These are phyloP conservation scores for Diabrotica virgifera DNA, from an alignment of 1,140 invertebrate species.

Conservation along the genomic window DNA sequence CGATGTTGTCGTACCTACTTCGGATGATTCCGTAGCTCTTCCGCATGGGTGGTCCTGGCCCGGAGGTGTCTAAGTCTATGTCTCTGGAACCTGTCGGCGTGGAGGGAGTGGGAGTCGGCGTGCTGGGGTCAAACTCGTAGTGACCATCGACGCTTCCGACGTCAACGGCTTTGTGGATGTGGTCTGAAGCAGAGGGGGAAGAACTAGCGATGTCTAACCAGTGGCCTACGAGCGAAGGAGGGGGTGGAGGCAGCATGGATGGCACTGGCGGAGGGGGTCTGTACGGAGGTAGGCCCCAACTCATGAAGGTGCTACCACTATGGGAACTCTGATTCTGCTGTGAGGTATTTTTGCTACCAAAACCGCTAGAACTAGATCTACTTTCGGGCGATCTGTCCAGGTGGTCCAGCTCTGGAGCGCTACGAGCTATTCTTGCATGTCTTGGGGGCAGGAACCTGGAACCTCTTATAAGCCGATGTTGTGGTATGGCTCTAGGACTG, in stretches of 20 bases:
- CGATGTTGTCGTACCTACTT: conserved; percentile 75
- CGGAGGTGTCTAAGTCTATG: conserved; percentile 50
- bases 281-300: conserved; percentile 74
- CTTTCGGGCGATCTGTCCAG: conserved; percentile 81
- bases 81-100: conserved; percentile 64
- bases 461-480: conserved; percentile 50
- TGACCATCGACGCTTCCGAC: conserved; percentile 89
- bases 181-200: conserved; percentile 53
- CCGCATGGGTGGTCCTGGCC: conserved; percentile 45
- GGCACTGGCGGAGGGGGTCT: conserved; percentile 65
- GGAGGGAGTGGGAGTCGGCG: conserved; percentile 71
- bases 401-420: conserved; percentile 62
- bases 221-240: conserved; percentile 54
- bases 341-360: conserved; percentile 88
- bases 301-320: conserved; percentile 68
- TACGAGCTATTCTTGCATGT: conserved; percentile 62
- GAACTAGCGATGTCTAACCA: conserved; percentile 59
- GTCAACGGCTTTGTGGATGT: conserved; percentile 59
- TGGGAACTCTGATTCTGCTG: conserved; percentile 67
- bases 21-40: conserved; percentile 44
- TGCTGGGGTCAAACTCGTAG: conserved; percentile 87
- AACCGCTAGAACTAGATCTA: conserved; percentile 81
- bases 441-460: conserved; percentile 58
- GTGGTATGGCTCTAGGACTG: conserved; percentile 46
- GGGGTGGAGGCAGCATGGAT: conserved; percentile 39